Conservation (phyloP, 2,797 vertebrate species). For the Macrochelys suwanniensis region DNA sequence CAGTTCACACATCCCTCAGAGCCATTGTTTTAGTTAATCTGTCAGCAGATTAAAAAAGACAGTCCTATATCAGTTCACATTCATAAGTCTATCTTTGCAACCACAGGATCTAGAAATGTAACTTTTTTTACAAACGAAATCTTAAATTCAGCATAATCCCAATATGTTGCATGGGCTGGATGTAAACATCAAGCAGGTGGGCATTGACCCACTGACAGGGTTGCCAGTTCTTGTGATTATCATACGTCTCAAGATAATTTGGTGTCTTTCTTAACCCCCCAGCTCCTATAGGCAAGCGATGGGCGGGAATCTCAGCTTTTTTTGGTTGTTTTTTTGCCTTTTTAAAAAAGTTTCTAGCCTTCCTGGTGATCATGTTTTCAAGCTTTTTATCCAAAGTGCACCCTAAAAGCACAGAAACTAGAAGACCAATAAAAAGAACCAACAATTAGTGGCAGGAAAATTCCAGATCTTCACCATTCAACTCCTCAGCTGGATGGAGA, state of each 20-base stretch:
- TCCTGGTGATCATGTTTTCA: not conserved
- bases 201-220: not conserved
- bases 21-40: no score
- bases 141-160: not conserved
- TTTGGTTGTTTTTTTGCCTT: no score
- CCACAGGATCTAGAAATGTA: not conserved
- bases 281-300: not conserved
- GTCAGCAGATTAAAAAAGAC: not conserved
- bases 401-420: not conserved
- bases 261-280: not conserved
- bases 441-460: not conserved
- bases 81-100: not conserved
- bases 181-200: not conserved
- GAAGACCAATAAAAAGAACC: not conserved
- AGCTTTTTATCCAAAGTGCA: not conserved
- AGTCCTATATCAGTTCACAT: not conserved
- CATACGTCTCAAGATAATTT: not conserved
- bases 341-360: not conserved
- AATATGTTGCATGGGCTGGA: not conserved
- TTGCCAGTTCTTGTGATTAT: not conserved
- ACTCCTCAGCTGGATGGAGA: not conserved
- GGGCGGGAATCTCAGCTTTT: not conserved
- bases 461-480: not conserved
- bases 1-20: no score
- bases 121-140: not conserved